Evolutionary conservation across 2,797 vertebrate genomes (phyloP).

Genomic region (Sarcophilus harrisii): DNA sequence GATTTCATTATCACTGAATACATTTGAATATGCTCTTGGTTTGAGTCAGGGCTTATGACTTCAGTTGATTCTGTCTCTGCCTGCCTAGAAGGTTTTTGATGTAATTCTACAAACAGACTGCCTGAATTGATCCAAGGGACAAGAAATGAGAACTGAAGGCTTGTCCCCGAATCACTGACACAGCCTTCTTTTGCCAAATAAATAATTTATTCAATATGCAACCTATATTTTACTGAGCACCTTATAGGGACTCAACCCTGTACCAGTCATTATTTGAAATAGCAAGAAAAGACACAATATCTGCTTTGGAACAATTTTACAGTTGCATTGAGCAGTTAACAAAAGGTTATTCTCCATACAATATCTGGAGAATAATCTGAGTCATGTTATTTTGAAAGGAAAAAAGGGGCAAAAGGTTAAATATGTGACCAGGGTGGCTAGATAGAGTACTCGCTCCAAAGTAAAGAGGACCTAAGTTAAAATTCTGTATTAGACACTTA

Average conservation of each 20-base stretch:
- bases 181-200: background rate
- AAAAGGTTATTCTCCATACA: background rate
- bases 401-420: background rate
- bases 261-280: background rate
- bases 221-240: conserved; percentile 12
- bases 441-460: too few relatives aligned
- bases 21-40: conserved; percentile 15
- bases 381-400: background rate
- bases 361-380: background rate
- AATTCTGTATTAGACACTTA: too few relatives aligned
- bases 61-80: background rate
- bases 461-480: too few relatives aligned
- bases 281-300: background rate
- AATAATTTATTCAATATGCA: background rate
- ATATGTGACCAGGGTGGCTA: background rate
- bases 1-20: background rate
- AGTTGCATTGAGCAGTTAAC: background rate
- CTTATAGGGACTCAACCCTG: background rate
- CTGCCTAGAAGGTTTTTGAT: background rate
- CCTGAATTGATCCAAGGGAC: background rate
- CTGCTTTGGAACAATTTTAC: background rate
- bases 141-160: background rate
- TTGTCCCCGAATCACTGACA: background rate
- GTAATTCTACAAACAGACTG: background rate
- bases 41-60: conserved; percentile 11